These are phyloP conservation scores for Eupithecia inturbata DNA, from an alignment of 2,888 invertebrate species.

Conservation along the genomic window DNA sequence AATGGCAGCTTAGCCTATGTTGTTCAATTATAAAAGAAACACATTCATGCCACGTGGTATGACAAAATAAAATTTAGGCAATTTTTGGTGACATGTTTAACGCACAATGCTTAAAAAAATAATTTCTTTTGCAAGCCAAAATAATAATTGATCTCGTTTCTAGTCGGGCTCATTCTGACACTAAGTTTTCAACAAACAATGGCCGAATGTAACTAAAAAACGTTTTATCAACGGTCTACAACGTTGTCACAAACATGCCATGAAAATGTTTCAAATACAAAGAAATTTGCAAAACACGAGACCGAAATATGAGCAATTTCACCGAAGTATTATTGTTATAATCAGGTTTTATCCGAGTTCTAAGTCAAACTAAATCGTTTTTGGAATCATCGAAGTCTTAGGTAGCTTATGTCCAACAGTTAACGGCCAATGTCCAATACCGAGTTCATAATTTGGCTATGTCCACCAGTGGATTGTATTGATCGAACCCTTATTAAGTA, in stretches of 20 bases:
- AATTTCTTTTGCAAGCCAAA: background rate
- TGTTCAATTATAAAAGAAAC: background rate
- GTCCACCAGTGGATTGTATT: background rate
- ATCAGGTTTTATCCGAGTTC: background rate
- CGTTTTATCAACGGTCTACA: background rate
- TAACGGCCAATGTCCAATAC: background rate
- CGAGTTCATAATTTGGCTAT: background rate
- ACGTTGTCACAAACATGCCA: conserved; percentile 1
- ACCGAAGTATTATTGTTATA: conserved; percentile 10
- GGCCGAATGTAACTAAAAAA: background rate
- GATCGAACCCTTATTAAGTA: background rate
- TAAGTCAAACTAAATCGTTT: background rate
- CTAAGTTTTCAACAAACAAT: background rate
- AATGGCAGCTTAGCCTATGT: background rate
- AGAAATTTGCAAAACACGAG: background rate
- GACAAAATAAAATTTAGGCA: background rate
- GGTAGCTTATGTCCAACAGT: background rate
- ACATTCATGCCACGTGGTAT: conserved; percentile 4
- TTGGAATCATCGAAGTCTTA: background rate
- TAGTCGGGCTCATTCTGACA: background rate
- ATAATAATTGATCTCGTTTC: background rate
- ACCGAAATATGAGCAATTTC: conserved; percentile 32
- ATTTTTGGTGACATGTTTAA: background rate
- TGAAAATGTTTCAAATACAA: conserved; percentile 13
- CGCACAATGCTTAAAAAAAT: background rate